Evolutionary conservation across 2,888 invertebrate genomes (phyloP).

Genomic region (Ectemnius lituratus): DNA sequence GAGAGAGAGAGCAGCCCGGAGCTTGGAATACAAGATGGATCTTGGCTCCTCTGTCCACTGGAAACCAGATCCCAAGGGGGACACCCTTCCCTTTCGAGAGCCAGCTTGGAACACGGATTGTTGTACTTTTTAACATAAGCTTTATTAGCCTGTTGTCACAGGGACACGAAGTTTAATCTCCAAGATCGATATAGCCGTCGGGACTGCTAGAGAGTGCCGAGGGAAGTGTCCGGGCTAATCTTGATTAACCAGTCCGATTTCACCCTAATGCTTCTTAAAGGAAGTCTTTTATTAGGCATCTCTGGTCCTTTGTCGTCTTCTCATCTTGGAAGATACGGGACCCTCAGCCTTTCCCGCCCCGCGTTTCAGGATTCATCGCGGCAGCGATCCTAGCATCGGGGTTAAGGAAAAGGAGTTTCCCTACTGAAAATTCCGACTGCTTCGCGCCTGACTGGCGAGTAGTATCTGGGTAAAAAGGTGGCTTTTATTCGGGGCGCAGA

Average conservation of each 20-base stretch:
- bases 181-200: background rate
- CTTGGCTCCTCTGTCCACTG: too few relatives aligned
- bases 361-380: background rate
- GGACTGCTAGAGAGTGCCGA: background rate
- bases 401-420: background rate
- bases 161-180: background rate
- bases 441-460: conserved; percentile 23
- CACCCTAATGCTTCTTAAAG: conserved; percentile 1
- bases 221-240: background rate
- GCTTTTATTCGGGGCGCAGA: conserved; percentile 46
- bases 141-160: too few relatives aligned
- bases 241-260: conserved; percentile 6
- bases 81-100: too few relatives aligned
- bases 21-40: too few relatives aligned
- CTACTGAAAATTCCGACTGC: background rate
- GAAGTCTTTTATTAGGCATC: conserved; percentile 7
- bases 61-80: too few relatives aligned
- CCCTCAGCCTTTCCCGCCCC: background rate
- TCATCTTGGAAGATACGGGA: conserved; percentile 3
- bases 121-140: too few relatives aligned
- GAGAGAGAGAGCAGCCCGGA: too few relatives aligned
- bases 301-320: background rate
- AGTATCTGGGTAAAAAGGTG: conserved; percentile 39
- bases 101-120: too few relatives aligned
- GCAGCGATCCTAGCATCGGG: background rate